Evolutionary conservation across 2,797 vertebrate species (phyloP).

Genomic region (Tangara arthus): DNA sequence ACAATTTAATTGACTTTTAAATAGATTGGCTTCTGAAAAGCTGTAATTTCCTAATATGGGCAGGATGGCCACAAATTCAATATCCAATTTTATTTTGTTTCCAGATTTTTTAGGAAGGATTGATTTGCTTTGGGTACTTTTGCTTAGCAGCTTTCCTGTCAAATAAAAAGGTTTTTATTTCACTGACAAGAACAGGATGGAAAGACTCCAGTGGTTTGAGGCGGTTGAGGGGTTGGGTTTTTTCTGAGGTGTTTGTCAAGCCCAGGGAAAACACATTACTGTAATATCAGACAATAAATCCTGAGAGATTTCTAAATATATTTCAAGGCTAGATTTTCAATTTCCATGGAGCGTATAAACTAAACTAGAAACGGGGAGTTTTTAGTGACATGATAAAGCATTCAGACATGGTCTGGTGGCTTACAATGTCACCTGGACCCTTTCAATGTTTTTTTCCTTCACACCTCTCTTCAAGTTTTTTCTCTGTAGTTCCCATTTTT

Average conservation of each 20-base stretch:
- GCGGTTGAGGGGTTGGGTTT: accelerated
- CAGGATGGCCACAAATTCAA: background rate
- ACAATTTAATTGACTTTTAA: background rate
- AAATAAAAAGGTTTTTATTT: background rate
- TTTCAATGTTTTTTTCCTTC: background rate
- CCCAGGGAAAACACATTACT: background rate
- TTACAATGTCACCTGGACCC: background rate
- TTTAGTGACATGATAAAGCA: background rate
- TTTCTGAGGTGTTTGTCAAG: background rate
- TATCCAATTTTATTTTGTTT: background rate
- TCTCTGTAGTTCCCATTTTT: background rate
- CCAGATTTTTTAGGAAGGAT: background rate
- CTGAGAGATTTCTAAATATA: background rate
- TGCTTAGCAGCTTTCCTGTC: background rate
- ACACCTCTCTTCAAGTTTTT: background rate
- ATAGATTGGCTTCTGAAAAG: background rate
- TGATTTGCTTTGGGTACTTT: background rate
- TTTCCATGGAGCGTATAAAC: background rate
- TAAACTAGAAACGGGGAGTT: background rate
- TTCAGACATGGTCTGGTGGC: background rate
- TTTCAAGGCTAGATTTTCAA: background rate
- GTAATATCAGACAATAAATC: background rate
- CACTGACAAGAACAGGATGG: background rate
- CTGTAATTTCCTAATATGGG: background rate
- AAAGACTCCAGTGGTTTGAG: background rate